Conservation (phyloP, 2,797 vertebrate species). For the Bradypus variegatus region DNA sequence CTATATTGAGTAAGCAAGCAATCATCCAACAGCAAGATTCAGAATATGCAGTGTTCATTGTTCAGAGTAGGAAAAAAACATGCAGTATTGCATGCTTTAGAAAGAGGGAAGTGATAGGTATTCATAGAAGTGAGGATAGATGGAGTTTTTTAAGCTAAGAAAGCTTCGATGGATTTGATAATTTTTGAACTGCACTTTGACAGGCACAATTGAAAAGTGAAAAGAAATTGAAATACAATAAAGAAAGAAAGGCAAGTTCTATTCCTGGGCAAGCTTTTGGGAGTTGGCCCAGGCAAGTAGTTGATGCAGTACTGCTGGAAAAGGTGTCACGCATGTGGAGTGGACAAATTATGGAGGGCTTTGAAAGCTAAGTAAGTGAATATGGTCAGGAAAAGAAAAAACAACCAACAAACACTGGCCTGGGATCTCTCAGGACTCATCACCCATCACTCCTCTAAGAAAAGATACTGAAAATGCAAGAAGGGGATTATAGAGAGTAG, state of each 20-base stretch:
- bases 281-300: neutral
- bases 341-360: neutral
- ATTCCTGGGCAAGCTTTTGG: neutral
- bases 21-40: neutral
- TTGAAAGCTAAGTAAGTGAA: neutral
- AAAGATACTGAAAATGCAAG: neutral
- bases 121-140: neutral
- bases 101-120: neutral
- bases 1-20: neutral
- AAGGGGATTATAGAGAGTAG: neutral
- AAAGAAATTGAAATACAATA: neutral
- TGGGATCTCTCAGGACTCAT: neutral
- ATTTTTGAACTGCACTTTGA: neutral
- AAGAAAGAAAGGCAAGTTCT: neutral
- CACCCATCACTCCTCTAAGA: neutral
- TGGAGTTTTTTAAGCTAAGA: neutral
- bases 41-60: neutral
- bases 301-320: neutral
- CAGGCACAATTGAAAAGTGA: neutral
- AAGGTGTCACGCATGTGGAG: accelerated
- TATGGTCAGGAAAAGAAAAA: neutral
- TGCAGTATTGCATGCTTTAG: neutral
- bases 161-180: neutral
- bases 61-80: neutral
- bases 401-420: neutral